Conservation (phyloP, 2,888 invertebrate species). For the Xylota segnis region DNA sequence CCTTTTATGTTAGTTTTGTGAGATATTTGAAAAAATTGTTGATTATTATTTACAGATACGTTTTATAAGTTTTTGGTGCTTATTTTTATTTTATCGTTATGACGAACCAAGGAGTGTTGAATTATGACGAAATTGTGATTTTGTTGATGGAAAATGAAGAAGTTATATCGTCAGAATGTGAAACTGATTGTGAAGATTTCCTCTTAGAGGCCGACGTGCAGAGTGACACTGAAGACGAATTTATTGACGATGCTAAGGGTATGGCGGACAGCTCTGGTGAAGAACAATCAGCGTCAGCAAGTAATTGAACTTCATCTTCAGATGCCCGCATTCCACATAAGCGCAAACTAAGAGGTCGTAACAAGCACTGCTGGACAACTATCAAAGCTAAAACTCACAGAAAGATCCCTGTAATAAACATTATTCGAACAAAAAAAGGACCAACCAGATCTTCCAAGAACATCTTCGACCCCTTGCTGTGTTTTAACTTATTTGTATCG, state of each 20-base stretch:
- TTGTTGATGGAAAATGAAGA: constrained; percentile 23
- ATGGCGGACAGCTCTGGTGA: constrained; percentile 27
- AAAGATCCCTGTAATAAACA: constrained; percentile 52
- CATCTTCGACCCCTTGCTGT: constrained; percentile 51
- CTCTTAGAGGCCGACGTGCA: constrained; percentile 29
- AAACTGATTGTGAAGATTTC: constrained; percentile 32
- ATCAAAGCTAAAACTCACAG: constrained; percentile 46
- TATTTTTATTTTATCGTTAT: constrained; percentile 33
- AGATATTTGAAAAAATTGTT: constrained; percentile 19
- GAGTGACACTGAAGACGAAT: constrained; percentile 27
- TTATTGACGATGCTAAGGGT: constrained; percentile 23
- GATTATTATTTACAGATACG: constrained; percentile 31
- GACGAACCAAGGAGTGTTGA: constrained; percentile 16
- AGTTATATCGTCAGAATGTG: constrained; percentile 29
- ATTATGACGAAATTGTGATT: constrained; percentile 17
- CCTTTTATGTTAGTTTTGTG: not conserved
- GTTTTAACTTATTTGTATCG: constrained; percentile 44
- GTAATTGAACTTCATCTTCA: constrained; percentile 14
- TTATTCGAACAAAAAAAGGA: constrained; percentile 60
- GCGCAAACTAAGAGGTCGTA: constrained; percentile 62
- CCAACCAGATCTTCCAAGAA: constrained; percentile 57
- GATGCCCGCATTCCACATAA: constrained; percentile 24
- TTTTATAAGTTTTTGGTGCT: constrained; percentile 39
- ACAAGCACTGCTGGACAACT: constrained; percentile 63
- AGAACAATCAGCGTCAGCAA: constrained; percentile 19